A percentile compares a stretch with the other conserved stretches of the same genome.
phyloP scores from a whole-genome alignment of 2,113 vertebrate species.

The Neoarius graeffei region DNA sequence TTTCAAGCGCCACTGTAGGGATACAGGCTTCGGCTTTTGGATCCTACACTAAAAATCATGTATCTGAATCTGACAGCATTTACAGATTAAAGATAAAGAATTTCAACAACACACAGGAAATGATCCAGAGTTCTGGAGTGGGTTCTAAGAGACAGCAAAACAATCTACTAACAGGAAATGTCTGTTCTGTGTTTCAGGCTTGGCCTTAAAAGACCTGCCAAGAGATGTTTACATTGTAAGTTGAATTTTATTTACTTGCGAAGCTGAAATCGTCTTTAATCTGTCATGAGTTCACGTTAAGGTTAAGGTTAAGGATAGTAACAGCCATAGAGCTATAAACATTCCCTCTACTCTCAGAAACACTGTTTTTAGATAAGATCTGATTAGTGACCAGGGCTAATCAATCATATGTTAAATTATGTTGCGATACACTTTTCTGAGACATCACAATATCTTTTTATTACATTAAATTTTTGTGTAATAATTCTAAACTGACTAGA shows the following conservation, averaged over 20 bases:
- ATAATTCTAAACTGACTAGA: background rate
- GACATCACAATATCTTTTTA: background rate
- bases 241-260: constrained; percentile 18
- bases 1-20: no score
- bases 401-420: no score
- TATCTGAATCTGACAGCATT: background rate
- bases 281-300: background rate
- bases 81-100: background rate
- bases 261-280: background rate
- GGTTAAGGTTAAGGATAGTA: no score
- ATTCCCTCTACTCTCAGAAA: no score
- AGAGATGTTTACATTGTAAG: constrained; percentile 68
- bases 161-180: constrained; percentile 1
- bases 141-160: background rate
- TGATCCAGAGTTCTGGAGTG: background rate
- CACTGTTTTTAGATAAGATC: no score
- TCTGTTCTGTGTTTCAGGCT: constrained; percentile 60
- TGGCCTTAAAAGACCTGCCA: constrained; percentile 68
- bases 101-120: background rate
- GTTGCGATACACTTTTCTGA: no score
- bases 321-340: no score
- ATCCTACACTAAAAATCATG: background rate
- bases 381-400: no score
- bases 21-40: no score
- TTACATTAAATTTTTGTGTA: background rate